Percentiles rank a stretch among this genome's conserved stretches.
phyloP scores from a whole-genome alignment of 2,888 invertebrate species.

The Lasioglossum figueresi region DNA sequence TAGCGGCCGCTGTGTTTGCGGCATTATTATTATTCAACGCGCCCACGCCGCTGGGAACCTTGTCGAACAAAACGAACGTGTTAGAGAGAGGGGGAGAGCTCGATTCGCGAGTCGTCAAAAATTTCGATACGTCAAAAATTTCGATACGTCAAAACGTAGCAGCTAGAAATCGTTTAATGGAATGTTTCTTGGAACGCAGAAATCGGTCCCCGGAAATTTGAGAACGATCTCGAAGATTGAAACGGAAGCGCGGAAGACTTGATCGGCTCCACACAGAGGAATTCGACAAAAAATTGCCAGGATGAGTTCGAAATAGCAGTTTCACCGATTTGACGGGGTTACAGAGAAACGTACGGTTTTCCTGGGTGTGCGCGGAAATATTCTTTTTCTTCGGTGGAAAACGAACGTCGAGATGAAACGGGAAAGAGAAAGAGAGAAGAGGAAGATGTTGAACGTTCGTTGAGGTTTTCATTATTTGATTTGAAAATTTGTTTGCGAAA shows the following conservation, averaged over 20 bases:
- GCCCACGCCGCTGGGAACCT: constrained; percentile 47
- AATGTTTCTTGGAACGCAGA: not conserved
- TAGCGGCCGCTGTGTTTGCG: constrained; percentile 44
- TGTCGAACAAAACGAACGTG: not conserved
- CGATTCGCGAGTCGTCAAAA: not conserved
- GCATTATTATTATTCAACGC: constrained; percentile 63
- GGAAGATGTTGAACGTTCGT: no score
- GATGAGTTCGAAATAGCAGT: constrained; percentile 19
- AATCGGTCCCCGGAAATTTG: constrained; percentile 7
- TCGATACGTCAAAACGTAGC: not conserved
- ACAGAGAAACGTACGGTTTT: constrained; percentile 26
- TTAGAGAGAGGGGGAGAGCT: no score
- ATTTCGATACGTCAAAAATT: no score
- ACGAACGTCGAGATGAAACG: constrained; percentile 21
- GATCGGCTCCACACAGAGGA: not conserved
- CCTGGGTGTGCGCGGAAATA: constrained; percentile 37
- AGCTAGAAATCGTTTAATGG: not conserved
- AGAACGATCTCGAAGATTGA: constrained; percentile 5
- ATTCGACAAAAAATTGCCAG: constrained; percentile 34
- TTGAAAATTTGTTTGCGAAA: no score
- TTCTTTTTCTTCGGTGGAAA: constrained; percentile 36
- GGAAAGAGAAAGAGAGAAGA: not conserved
- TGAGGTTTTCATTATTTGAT: no score
- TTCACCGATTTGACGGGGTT: not conserved
- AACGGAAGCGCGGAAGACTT: not conserved